phyloP scores from a whole-genome alignment of 2,113 vertebrate species.

The Alectura lathami region DNA sequence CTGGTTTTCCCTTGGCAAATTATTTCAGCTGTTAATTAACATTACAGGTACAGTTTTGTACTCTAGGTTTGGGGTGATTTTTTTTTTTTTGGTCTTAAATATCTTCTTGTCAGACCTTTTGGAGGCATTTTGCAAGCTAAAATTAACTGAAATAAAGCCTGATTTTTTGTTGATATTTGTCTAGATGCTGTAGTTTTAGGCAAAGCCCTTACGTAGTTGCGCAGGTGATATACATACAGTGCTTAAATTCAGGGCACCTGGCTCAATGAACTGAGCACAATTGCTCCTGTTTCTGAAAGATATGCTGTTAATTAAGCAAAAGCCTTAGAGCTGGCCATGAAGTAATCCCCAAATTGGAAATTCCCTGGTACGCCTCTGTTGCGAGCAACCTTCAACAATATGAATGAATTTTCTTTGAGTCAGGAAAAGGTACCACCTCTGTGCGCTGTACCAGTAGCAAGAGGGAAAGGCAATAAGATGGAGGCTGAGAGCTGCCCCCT shows the following conservation, averaged over 20 bases:
- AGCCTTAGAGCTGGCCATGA: background rate
- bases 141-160: background rate
- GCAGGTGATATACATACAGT: no score
- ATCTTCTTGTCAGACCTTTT: background rate
- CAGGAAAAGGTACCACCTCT: background rate
- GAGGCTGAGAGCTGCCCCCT: background rate
- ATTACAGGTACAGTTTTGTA: background rate
- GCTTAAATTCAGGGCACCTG: background rate
- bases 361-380: background rate
- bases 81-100: background rate
- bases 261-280: background rate
- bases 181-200: background rate
- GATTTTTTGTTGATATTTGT: background rate
- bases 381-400: background rate
- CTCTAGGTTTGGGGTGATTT: background rate
- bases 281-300: background rate
- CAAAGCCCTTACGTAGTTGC: background rate
- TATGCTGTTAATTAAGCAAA: background rate
- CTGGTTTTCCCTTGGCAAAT: background rate
- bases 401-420: background rate
- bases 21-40: background rate
- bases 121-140: background rate
- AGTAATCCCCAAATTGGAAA: background rate
- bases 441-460: rapidly evolving
- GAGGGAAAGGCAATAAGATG: background rate